phyloP scores from a whole-genome alignment of 2,113 vertebrate species.

The Motacilla alba region DNA sequence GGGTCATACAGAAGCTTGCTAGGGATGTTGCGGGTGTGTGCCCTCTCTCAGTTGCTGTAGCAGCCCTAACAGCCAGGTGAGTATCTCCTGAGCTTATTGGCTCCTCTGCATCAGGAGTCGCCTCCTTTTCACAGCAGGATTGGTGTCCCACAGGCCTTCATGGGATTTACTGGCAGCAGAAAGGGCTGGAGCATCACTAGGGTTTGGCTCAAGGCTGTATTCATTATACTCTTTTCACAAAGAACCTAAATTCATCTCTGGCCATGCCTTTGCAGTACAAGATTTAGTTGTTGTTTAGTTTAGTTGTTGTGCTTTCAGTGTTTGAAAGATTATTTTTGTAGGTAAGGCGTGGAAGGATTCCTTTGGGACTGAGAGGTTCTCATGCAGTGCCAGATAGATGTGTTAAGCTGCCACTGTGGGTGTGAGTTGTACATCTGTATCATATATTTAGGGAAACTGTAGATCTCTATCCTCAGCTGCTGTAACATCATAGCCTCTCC shows the following conservation, averaged over 20 bases:
- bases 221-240: neutral
- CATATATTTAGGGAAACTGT: neutral
- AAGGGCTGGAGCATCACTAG: neutral
- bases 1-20: neutral
- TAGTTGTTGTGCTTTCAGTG: neutral
- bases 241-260: neutral
- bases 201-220: neutral
- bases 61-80: neutral
- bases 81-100: neutral
- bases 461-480: neutral
- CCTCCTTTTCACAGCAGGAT: neutral
- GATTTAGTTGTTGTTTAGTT: neutral
- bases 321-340: neutral
- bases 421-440: neutral
- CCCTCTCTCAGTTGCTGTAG: neutral
- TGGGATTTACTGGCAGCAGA: neutral
- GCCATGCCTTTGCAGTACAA: neutral
- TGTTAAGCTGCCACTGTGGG: neutral
- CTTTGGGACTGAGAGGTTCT: neutral
- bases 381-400: neutral
- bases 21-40: accelerated
- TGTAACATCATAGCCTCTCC: neutral
- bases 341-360: neutral
- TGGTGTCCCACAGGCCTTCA: neutral
- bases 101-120: neutral